A percentile compares a stretch with the other conserved stretches of the same genome.
Conservation (phyloP, 2,888 invertebrate species). For the Thyatira batis region DNA sequence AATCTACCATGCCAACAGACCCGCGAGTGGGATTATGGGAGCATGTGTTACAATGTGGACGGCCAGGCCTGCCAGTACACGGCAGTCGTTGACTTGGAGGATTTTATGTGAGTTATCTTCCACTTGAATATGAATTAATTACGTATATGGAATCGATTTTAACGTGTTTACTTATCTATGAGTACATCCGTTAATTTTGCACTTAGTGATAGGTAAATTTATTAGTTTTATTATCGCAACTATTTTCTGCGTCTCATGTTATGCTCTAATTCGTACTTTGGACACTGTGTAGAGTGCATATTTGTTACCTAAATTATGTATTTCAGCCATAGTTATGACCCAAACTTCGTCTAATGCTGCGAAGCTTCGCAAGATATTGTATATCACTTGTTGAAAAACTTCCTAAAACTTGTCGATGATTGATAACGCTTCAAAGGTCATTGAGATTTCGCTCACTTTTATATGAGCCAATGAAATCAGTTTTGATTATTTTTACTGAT, state of each 20-base stretch:
- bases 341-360: no score
- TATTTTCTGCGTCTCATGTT: not conserved
- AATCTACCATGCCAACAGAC: conserved; percentile 76
- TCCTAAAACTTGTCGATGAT: no score
- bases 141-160: not conserved
- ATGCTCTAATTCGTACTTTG: not conserved
- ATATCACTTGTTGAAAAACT: no score
- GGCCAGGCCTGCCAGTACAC: conserved; percentile 86
- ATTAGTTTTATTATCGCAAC: not conserved
- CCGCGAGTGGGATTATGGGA: conserved; percentile 84
- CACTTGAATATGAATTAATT: conserved; percentile 1
- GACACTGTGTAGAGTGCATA: no score
- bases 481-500: no score
- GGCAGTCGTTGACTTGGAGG: conserved; percentile 86
- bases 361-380: no score
- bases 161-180: not conserved
- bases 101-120: conserved; percentile 86
- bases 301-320: no score
- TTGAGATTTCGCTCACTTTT: no score
- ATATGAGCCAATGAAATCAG: no score
- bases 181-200: not conserved
- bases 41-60: conserved; percentile 85
- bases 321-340: no score
- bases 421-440: no score
- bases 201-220: not conserved